Evolutionary conservation across 1,140 invertebrate genomes (phyloP), one percentile per base, ranked within the genome.

Genomic region (Calosoma granatense): DNA sequence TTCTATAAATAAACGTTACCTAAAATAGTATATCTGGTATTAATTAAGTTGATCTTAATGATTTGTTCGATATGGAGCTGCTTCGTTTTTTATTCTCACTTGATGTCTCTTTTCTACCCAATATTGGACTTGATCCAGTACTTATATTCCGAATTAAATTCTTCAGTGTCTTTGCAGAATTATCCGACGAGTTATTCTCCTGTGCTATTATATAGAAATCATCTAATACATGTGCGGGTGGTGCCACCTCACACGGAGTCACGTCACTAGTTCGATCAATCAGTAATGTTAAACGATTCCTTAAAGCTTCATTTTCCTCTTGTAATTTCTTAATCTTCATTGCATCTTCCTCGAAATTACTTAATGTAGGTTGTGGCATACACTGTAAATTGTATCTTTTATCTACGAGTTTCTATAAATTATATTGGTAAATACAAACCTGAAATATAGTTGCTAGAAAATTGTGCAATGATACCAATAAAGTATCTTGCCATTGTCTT

Each of bases 401-500:
- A 23, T 15, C 17, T 54, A 54, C 36, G 39, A 15, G 14, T 30
- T 60, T 4, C 2, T 26, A 20, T 20, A 14, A 39, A 26, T 54
- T 26, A 55, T 55, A 39, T 41, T 20, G 39, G 53, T 17, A 11
- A 53, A 60, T 19, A 67, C 61, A 62, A 72, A 83, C 81, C 74
- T 91, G 88, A 67, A 90, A 93, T 51, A 95, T 85, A 23, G 91
- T 90, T 20, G 92, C 87, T 30, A 98, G 76, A 66, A 97, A 92
- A 74, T 98, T 98, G 67, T 95, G 90, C 19, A 98, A 74, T 0
- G 94, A 96, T n/a, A 97, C 81, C 39, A 94, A 71, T 64, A 95
- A 82, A 41, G 90, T 95, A 67, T 97, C 94, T 69, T 97, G 94
- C 94, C 94, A 98, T 56, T 92, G 88, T 60, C 88, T 84, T 22